These are phyloP conservation scores for Drosophila simulans DNA, from an alignment of 1,140 invertebrate species.

Conservation along the genomic window DNA sequence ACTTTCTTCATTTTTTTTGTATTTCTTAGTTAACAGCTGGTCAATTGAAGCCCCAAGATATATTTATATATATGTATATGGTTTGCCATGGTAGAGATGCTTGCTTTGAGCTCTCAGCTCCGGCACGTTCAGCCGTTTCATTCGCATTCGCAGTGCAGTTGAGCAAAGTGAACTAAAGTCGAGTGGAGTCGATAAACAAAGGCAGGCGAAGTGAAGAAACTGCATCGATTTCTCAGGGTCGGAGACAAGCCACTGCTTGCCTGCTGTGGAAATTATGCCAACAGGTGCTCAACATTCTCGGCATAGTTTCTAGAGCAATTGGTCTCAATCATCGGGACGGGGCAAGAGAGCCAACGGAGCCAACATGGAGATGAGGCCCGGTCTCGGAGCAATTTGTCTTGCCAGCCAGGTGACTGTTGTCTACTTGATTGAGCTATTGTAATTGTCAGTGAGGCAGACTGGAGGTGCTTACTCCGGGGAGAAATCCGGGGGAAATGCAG, in stretches of 20 bases:
- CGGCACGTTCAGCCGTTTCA: slow-evolving; percentile 47
- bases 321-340: slow-evolving; percentile 28
- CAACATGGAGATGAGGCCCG: slow-evolving; percentile 5
- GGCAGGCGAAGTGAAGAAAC: slow-evolving; percentile 16
- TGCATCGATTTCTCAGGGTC: slow-evolving; percentile 65
- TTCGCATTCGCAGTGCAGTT: slow-evolving; percentile 18
- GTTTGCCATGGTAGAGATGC: slow-evolving; percentile 13
- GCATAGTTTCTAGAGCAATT: slow-evolving; percentile 61
- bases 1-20: not conserved
- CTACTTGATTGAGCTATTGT: slow-evolving; percentile 60
- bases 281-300: slow-evolving; percentile 65
- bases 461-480: not conserved
- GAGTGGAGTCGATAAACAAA: slow-evolving; percentile 36
- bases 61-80: not conserved
- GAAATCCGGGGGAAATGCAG: not conserved
- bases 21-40: slow-evolving; percentile 24
- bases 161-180: not conserved
- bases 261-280: slow-evolving; percentile 48
- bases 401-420: slow-evolving; percentile 23
- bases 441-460: slow-evolving; percentile 37
- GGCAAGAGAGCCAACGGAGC: not conserved
- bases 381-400: not conserved
- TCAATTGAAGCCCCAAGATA: slow-evolving; percentile 30
- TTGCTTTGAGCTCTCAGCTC: slow-evolving; percentile 11
- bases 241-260: slow-evolving; percentile 42